These are phyloP conservation scores for Anastrepha obliqua DNA, from an alignment of 1,140 invertebrate genomes.

Conservation along the genomic window DNA sequence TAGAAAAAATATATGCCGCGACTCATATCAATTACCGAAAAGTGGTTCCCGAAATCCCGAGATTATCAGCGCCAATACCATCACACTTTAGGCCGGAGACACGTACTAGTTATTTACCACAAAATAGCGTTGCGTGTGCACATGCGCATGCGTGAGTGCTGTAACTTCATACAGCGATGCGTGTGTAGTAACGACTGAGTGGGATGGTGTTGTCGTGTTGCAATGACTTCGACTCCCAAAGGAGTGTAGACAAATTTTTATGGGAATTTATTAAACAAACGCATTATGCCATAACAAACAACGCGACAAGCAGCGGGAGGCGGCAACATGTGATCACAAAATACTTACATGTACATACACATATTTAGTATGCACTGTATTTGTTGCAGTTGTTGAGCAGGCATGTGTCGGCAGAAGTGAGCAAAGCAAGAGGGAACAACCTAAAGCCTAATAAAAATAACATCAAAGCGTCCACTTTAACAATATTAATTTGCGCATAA, in stretches of 20 bases:
- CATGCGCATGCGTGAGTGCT: slow-evolving; percentile 41
- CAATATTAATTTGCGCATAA: slow-evolving; percentile 54
- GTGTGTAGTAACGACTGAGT: slow-evolving; percentile 31
- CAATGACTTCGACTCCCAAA: slow-evolving; percentile 47
- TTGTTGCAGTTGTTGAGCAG: neutral
- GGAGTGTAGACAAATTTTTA: slow-evolving; percentile 58
- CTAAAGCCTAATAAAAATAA: slow-evolving; percentile 33
- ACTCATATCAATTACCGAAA: no score
- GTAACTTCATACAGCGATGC: neutral
- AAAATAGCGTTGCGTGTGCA: neutral
- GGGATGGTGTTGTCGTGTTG: neutral
- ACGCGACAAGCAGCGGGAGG: slow-evolving; percentile 27
- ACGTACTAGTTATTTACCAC: neutral
- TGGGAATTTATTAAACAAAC: slow-evolving; percentile 59
- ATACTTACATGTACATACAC: neutral
- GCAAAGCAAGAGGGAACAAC: neutral
- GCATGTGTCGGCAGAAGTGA: neutral
- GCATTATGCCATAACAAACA: slow-evolving; percentile 55
- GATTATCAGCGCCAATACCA: no score
- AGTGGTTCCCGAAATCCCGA: no score
- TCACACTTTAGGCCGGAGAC: no score
- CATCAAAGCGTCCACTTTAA: slow-evolving; percentile 44
- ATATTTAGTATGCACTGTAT: neutral
- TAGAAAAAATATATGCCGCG: no score
- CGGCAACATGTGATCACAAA: slow-evolving; percentile 32